Evolutionary conservation across 2,113 vertebrate species (phyloP).

Genomic region (Isichthys henryi): DNA sequence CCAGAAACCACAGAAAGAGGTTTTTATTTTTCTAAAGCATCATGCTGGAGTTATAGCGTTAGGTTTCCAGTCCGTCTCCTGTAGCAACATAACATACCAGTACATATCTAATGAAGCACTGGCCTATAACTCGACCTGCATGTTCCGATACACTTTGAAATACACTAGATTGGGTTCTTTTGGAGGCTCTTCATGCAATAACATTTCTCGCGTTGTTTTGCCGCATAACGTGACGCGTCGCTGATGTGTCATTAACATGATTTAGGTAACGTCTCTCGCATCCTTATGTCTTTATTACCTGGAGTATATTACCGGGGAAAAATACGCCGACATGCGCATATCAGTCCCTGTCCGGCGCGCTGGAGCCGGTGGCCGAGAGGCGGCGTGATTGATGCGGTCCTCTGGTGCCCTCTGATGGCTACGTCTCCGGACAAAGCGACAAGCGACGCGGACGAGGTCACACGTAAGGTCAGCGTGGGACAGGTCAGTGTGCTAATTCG

Average conservation of each 20-base stretch:
- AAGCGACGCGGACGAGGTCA: background rate
- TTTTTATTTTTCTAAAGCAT: background rate
- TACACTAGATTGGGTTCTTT: background rate
- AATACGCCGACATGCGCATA: background rate
- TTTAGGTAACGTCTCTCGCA: background rate
- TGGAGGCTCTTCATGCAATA: background rate
- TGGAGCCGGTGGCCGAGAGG: background rate
- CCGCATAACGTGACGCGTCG: background rate
- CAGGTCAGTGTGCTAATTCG: background rate
- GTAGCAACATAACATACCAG: background rate
- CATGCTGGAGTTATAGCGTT: background rate
- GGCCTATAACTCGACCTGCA: too few species aligned
- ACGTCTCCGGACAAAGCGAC: slow-evolving; percentile 14
- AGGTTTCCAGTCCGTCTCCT: background rate
- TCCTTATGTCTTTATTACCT: background rate
- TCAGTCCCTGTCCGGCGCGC: background rate
- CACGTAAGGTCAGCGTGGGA: background rate
- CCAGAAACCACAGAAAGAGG: background rate
- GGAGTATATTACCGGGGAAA: background rate
- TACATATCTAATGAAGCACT: background rate
- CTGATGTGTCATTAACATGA: background rate
- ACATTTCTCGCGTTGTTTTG: background rate
- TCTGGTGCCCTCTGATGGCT: slow-evolving; percentile 99
- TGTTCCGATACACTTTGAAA: background rate
- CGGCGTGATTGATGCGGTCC: slow-evolving; percentile 81